Evolutionary conservation across 2,888 invertebrate genomes (phyloP).

Genomic region (Sinelater perroti): DNA sequence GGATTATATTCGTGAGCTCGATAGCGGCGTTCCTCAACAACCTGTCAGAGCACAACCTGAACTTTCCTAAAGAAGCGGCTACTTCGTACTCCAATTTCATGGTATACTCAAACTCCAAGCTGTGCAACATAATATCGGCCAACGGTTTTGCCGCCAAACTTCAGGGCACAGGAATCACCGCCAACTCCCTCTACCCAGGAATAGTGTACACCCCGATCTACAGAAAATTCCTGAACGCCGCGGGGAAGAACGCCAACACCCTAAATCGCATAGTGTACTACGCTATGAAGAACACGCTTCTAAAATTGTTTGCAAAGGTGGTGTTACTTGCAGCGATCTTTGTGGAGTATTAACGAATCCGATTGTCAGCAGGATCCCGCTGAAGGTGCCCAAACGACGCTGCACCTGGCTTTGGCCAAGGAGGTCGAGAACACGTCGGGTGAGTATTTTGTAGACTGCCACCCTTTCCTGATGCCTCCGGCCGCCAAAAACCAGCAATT

Average conservation of each 20-base stretch:
- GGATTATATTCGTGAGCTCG: not conserved
- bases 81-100: not conserved
- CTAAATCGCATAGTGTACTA: not conserved
- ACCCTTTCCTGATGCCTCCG: not conserved
- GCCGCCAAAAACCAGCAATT: not conserved
- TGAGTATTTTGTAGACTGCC: not conserved
- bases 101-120: slow-evolving; percentile 54
- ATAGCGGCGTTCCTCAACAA: slow-evolving; percentile 16
- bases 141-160: slow-evolving; percentile 54
- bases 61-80: slow-evolving; percentile 8
- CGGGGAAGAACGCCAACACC: too few relatives aligned
- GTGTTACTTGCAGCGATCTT: too few relatives aligned
- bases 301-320: not conserved
- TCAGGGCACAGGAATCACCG: slow-evolving; percentile 51
- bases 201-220: slow-evolving; percentile 47
- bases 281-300: too few relatives aligned
- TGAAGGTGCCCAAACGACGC: not conserved
- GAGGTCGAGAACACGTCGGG: not conserved
- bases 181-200: slow-evolving; percentile 58
- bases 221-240: slow-evolving; percentile 18
- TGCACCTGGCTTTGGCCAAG: not conserved
- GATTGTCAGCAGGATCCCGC: too few relatives aligned
- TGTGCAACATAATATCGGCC: slow-evolving; percentile 55
- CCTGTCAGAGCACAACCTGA: slow-evolving; percentile 40
- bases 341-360: too few relatives aligned